phyloP scores from a whole-genome alignment of 2,797 vertebrate species.

The Sylvia borin region DNA sequence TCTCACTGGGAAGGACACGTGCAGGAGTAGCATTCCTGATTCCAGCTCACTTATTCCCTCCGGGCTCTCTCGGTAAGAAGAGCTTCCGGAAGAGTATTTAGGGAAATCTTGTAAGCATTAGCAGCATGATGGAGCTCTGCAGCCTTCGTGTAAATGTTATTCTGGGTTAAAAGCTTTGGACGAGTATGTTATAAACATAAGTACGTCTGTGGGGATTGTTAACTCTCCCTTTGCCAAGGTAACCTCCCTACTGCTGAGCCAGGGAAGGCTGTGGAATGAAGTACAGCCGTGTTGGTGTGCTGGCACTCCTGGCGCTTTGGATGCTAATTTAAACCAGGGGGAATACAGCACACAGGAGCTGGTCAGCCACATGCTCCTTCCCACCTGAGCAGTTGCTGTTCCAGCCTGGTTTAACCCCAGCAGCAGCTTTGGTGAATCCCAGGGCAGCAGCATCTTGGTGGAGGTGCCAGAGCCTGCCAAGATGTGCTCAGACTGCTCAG shows the following conservation, averaged over 20 bases:
- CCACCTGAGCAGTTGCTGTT: background rate
- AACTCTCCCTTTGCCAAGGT: conserved; percentile 8
- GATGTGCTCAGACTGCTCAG: background rate
- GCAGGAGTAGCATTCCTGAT: background rate
- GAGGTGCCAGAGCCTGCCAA: background rate
- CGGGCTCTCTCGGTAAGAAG: background rate
- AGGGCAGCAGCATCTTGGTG: background rate
- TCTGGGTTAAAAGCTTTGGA: conserved; percentile 63
- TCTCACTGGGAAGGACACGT: background rate
- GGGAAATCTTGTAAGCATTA: conserved; percentile 54
- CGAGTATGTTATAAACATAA: conserved; percentile 30
- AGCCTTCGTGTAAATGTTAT: conserved; percentile 34
- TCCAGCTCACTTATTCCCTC: background rate
- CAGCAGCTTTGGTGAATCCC: background rate
- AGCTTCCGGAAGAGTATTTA: conserved; percentile 22
- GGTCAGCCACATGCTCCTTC: background rate
- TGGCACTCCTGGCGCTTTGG: background rate
- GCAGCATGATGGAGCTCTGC: conserved; percentile 27
- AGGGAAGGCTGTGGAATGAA: background rate
- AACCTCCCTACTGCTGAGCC: background rate
- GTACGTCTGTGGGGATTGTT: background rate
- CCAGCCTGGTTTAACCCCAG: background rate
- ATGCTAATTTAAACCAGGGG: rapidly evolving
- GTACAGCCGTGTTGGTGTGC: rapidly evolving
- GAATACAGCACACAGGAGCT: background rate